Percentiles rank a stretch among this genome's conserved stretches.
phyloP scores from a whole-genome alignment of 2,113 vertebrate genomes.

The Chunga burmeisteri region DNA sequence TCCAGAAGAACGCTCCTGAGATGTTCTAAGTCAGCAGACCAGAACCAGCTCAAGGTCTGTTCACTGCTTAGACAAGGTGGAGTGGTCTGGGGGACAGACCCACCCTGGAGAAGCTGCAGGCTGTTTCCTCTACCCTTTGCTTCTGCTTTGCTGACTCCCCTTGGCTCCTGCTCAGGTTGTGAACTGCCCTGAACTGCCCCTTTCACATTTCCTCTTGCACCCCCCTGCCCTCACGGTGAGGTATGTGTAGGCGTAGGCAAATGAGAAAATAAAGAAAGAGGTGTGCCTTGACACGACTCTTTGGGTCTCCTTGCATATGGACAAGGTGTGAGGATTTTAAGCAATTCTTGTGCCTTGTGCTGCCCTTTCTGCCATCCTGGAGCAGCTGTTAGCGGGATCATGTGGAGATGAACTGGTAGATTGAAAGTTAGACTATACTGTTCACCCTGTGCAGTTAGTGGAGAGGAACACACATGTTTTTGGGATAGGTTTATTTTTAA shows the following conservation, averaged over 20 bases:
- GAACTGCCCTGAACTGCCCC: neutral
- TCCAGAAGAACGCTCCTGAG: neutral
- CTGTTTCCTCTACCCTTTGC: neutral
- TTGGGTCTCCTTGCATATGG: neutral
- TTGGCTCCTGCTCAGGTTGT: neutral
- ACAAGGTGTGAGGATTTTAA: neutral
- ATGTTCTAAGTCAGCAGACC: neutral
- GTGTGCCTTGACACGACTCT: neutral
- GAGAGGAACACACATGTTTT: neutral
- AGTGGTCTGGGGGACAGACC: neutral
- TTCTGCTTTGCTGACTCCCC: neutral
- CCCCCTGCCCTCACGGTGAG: accelerated
- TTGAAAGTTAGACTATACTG: neutral
- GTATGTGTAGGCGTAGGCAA: neutral
- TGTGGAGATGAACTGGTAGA: neutral
- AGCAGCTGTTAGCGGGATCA: neutral
- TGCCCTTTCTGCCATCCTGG: neutral
- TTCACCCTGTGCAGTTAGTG: neutral
- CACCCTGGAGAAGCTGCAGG: neutral
- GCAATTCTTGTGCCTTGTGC: neutral
- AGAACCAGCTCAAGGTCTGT: neutral
- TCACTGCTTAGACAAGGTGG: neutral
- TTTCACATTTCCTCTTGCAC: neutral
- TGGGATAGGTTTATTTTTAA: neutral
- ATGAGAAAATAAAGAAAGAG: neutral